These are phyloP conservation scores for Phortica okadai DNA, from an alignment of 2,888 invertebrate genomes.

Conservation along the genomic window DNA sequence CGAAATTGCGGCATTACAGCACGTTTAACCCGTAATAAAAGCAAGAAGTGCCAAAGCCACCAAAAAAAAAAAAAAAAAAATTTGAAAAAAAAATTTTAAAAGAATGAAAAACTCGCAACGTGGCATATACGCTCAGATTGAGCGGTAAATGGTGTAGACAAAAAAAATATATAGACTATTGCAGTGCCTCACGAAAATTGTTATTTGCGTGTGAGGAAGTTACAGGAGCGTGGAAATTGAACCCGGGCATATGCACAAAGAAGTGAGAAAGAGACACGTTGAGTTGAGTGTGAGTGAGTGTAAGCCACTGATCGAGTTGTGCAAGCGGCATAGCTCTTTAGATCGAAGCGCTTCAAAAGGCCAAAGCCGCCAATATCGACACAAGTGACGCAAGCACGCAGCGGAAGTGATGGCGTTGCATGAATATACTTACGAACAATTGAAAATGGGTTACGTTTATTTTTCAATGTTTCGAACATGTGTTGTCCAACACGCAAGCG, in stretches of 20 bases:
- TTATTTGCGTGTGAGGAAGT: slow-evolving; percentile 21
- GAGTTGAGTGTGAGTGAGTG: background rate
- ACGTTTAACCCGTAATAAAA: slow-evolving; percentile 29
- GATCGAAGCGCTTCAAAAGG: slow-evolving; percentile 18
- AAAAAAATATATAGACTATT: background rate
- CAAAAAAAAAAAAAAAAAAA: background rate
- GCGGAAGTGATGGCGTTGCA: background rate
- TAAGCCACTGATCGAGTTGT: slow-evolving; percentile 18
- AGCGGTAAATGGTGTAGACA: slow-evolving; percentile 5
- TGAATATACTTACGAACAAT: background rate
- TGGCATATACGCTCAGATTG: slow-evolving; percentile 10
- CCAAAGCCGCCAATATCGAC: slow-evolving; percentile 12
- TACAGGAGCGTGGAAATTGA: slow-evolving; percentile 16
- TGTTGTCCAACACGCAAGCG: too few species aligned
- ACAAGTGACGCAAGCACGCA: slow-evolving; percentile 2
- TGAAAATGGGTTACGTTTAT: background rate
- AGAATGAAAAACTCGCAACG: background rate
- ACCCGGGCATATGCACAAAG: background rate
- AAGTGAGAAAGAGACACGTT: background rate
- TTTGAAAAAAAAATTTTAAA: background rate
- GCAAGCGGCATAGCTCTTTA: slow-evolving; percentile 19
- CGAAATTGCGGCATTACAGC: background rate
- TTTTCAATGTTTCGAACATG: background rate
- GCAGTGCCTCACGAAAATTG: slow-evolving; percentile 18
- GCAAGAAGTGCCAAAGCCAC: slow-evolving; percentile 2